Conservation (phyloP, 2,888 invertebrate species). For the Malachius bipustulatus region DNA sequence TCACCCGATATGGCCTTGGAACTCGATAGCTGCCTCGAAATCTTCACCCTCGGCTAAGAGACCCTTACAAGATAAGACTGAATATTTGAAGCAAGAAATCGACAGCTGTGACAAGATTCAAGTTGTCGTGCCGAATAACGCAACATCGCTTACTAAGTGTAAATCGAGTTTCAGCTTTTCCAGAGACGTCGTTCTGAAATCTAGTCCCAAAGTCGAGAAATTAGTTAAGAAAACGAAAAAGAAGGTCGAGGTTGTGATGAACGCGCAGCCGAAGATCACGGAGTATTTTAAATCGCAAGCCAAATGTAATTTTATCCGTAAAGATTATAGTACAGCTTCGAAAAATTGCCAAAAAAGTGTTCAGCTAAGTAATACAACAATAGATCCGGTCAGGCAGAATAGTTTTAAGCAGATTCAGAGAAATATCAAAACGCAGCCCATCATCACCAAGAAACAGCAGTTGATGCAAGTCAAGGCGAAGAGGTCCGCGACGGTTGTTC, state of each 20-base stretch:
- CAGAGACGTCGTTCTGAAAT: not conserved
- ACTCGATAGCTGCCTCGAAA: constrained; percentile 19
- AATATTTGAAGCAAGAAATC: constrained; percentile 28
- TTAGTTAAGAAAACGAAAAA: constrained; percentile 11
- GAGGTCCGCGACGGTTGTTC: constrained; percentile 29
- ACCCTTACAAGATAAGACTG: constrained; percentile 23
- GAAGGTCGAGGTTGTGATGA: constrained; percentile 19
- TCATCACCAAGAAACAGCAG: constrained; percentile 22
- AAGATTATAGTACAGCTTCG: constrained; percentile 22
- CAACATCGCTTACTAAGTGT: constrained; percentile 27
- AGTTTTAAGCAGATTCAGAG: constrained; percentile 20
- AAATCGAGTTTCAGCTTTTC: constrained; percentile 11
- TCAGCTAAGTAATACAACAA: constrained; percentile 17
- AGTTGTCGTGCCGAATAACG: constrained; percentile 21
- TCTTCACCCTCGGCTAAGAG: constrained; percentile 20
- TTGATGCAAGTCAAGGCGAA: constrained; percentile 31
- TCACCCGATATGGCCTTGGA: constrained; percentile 29
- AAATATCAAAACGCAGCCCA: constrained; percentile 12
- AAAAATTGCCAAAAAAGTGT: constrained; percentile 5
- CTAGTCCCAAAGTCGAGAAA: constrained; percentile 17
- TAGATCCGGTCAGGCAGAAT: constrained; percentile 28
- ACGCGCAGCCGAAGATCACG: constrained; percentile 60
- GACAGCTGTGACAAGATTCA: constrained; percentile 21
- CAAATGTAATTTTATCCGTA: constrained; percentile 46
- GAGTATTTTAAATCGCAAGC: constrained; percentile 77